Evolutionary conservation across 2,113 vertebrate genomes (phyloP), one percentile per base, ranked within the genome.

Genomic region (Noctilio leporinus): DNA sequence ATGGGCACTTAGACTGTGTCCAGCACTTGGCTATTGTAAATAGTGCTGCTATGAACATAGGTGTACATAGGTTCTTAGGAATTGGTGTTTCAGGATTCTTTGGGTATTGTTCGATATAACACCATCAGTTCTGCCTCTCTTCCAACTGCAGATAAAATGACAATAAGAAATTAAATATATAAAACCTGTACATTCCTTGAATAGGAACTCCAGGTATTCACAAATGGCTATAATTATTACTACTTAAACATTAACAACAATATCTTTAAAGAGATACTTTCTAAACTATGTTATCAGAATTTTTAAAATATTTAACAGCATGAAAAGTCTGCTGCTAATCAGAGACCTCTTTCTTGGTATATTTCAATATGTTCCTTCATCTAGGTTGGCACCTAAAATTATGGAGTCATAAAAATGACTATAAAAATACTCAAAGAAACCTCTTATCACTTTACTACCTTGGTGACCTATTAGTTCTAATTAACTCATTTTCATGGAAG

Each of bases 401-500:
- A 95, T 80, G 67, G 38, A 64, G 96, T 70, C 72, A 97, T 97
- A 97, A 97, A 97, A 96, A 95, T 91, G 43, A 81, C 87, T 91
- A 91, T 75, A 81, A 96, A 92, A 83, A 67, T 86, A 86, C 55
- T 88, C 89, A 92, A 89, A 76, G 89, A 67, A 87, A 89, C 93
- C 85, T 93, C 93, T 97, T 95, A 73, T 51, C 86, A 15, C 96
- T 96, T 96, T 94, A 97, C 89, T 82, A 59, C 35, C 0, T 9
- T 55, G 81, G 97, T 64, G 93, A 95, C 95, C 64, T 20, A 64
- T 77, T 96, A 94, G 95, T 97, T 97, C 98, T 96, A 95, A 62
- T 97, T 96, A 93, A 93, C 97, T 98, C 95, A 98, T 98, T 98
- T 98, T 95, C 98, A 98, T 98, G 97, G 14, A 0, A 15, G 93